Base-by-base conservation (phyloP, 2,888 invertebrate genomes). In the Stenchaetothrips biformis region DNA sequence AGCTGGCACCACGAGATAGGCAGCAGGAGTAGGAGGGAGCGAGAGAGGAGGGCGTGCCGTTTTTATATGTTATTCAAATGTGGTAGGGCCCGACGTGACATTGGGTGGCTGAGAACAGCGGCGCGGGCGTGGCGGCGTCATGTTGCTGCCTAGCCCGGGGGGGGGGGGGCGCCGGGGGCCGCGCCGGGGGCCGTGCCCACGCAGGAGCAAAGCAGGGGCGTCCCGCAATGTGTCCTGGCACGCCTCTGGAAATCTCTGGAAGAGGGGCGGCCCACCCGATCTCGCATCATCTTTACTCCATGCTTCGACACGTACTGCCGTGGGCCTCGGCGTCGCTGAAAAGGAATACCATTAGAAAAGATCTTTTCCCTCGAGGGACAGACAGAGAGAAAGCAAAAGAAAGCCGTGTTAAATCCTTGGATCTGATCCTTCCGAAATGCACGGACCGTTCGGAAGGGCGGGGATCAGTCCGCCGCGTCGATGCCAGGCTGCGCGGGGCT, bases 301-400 rank as follows among this genome's bases (percentile, higher is more conserved):
- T 74, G 67, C 67, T 74, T 74, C 67, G 67, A 74, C 67, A 74
- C 67, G 67, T 25, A 74, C 67, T 74, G 67, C 67, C 59, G 59
- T 9, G 4, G 18, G 59, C 59, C 59, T 0, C 59, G 59, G 9
- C 59, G 0, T 59, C 59, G 59, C 53, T 7, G 53, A 4, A 4
- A 4, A 77, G 48, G 77, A 78, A 77, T 67, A 62, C 59, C 77
- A 53, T 67, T 62, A 80, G 67, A 48, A 79, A 78, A 48, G 47
- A 78, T 77, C 48, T 49, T 74, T 67, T 67, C 78, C 49, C 74
- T 49, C 80, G 21, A 80, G 25, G 77, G 79, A 62, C 25, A 48
- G 78, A 79, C 53, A 77, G 74, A 80, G 47, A 74, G 53, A 81
- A 77, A 25, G 74, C 77, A 49, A 78, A 80, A 79, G 78, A 81